phyloP scores from a whole-genome alignment of 1,140 invertebrate genomes.

The Nebria ingens region DNA sequence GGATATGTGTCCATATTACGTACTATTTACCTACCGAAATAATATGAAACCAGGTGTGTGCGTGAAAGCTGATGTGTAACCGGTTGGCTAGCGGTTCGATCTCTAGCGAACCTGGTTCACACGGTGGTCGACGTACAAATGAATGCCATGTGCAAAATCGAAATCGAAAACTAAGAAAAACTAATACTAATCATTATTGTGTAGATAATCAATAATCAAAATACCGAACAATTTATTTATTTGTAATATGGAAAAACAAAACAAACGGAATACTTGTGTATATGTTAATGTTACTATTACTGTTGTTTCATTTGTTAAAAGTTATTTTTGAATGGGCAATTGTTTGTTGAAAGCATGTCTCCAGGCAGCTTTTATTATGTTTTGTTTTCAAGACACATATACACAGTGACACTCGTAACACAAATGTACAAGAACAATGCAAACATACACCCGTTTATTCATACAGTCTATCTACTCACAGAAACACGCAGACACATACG shows the following conservation, averaged over 20 bases:
- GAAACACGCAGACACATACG: neutral
- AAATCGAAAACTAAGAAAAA: constrained; percentile 2
- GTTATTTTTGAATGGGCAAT: constrained; percentile 1
- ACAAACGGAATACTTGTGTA: constrained; percentile 26
- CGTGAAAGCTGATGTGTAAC: too few relatives aligned
- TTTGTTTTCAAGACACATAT: neutral
- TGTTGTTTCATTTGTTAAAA: constrained; percentile 24
- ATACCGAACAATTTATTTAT: constrained; percentile 20
- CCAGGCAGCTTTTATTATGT: constrained; percentile 2
- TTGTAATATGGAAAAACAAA: constrained; percentile 25
- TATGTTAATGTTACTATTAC: constrained; percentile 28
- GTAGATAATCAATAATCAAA: constrained; percentile 37
- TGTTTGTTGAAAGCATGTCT: constrained; percentile 7
- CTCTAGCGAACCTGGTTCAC: too few relatives aligned
- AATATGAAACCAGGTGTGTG: neutral
- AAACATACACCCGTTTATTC: neutral
- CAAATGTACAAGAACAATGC: neutral
- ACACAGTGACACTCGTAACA: too few relatives aligned
- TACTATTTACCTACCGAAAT: constrained; percentile 4
- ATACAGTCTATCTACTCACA: neutral
- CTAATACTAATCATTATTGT: constrained; percentile 33
- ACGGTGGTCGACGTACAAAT: too few relatives aligned
- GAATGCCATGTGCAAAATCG: neutral
- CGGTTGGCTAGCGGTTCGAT: too few relatives aligned
- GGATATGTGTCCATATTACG: constrained; percentile 5